These are phyloP conservation scores for Panzeria rudis DNA, from an alignment of 2,888 invertebrate species.

Conservation along the genomic window DNA sequence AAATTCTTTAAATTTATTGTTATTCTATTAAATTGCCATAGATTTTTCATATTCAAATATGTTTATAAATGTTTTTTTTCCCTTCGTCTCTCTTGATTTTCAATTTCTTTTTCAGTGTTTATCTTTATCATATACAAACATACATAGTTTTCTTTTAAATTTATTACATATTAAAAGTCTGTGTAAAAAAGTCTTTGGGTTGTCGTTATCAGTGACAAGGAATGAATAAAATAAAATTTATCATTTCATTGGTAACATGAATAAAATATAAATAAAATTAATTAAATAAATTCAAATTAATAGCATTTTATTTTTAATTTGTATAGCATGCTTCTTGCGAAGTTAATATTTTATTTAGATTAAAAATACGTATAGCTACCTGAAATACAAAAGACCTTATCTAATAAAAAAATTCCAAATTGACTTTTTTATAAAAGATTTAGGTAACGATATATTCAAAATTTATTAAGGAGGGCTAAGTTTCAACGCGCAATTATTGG, in stretches of 20 bases:
- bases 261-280: not conserved
- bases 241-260: not conserved
- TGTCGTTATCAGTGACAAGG: not conserved
- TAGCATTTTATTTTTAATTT: no score
- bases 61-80: not conserved
- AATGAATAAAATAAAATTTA: not conserved
- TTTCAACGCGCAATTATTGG: no score
- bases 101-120: not conserved
- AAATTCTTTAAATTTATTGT: conserved; percentile 59
- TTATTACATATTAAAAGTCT: conserved; percentile 62
- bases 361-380: no score
- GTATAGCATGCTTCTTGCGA: no score
- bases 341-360: no score
- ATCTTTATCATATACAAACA: not conserved
- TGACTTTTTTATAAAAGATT: no score
- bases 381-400: no score
- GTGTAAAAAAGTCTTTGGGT: not conserved
- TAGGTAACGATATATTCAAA: no score
- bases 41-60: conserved; percentile 40
- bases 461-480: no score
- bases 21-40: conserved; percentile 66
- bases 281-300: not conserved
- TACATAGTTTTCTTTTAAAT: conserved; percentile 28
- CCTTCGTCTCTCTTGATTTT: not conserved
- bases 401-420: no score